Base-by-base conservation (phyloP, 2,888 invertebrate species). In the Tineola bisselliella region DNA sequence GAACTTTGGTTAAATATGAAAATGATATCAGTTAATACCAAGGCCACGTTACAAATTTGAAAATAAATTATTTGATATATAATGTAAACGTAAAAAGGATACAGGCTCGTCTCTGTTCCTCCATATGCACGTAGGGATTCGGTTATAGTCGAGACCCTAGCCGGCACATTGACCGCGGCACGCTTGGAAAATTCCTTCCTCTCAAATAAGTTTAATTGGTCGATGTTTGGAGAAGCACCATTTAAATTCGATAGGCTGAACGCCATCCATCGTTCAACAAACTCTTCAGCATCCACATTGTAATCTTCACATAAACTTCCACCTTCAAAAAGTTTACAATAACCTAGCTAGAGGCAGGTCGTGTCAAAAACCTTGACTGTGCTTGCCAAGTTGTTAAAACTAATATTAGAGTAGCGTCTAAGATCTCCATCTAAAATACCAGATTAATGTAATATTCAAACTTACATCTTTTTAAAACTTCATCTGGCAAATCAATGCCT, bases 181-280 rank as follows among this genome's bases (percentile, higher is more conserved):
- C 75, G 87, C 73, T 89, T 89, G 67, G 82, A 80, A 70, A 91
- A 88, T 77, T 90, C 90, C 82, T 90, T 91, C 67, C 91, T 88
- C 68, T 90, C 92, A 74, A 93, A 88, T 69, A 88, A 79, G 63
- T 87, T 82, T 59, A 94, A 81, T 70, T 87, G 79, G 15, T 89
- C 89, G 31, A 90, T 64, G 60, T 88, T 90, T 19, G 93, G 91
- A 33, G 89, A 81, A 0, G 88, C 88, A 38, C 90, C 91, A 66
- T 88, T 87, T 64, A 90, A 77, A 71, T 91, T 81, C 33, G 92
- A 91, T 62, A 91, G 82, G 68, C 91, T 91, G 74, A 90, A 94
- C 17, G 94, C 93, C 82, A 92, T 89, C 94, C 94, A 95, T 84
- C 91, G 89, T 72, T 93, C 91, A 60, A 91, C 92, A 67, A 94